Evolutionary conservation across 2,113 vertebrate genomes (phyloP).

Genomic region (Aspidoscelis tigris): DNA sequence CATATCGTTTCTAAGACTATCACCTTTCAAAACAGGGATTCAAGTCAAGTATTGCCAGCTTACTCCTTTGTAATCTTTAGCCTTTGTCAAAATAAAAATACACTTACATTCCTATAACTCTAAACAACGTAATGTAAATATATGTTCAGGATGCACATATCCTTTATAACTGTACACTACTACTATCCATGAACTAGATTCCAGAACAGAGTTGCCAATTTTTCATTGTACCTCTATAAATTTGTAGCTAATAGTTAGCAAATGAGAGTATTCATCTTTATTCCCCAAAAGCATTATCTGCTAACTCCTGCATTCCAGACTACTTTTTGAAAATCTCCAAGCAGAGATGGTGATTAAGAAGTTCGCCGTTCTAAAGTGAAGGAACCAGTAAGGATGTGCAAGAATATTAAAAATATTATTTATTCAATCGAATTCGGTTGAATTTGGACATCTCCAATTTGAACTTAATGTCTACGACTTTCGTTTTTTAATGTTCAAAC

Average conservation of each 20-base stretch:
- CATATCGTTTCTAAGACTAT: constrained; percentile 14
- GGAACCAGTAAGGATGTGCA: too few species aligned
- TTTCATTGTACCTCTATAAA: background rate
- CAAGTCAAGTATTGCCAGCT: background rate
- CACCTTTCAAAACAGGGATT: background rate
- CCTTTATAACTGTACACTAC: background rate
- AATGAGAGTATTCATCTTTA: background rate
- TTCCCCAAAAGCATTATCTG: background rate
- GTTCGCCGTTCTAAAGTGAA: background rate
- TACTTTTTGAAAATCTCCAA: background rate
- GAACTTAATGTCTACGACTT: too few species aligned
- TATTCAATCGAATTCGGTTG: too few species aligned
- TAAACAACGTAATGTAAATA: background rate
- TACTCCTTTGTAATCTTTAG: background rate
- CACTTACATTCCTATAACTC: background rate
- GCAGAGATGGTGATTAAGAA: background rate
- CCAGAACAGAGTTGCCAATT: background rate
- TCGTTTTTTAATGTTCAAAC: too few species aligned
- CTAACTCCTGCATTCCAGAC: background rate
- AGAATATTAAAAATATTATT: too few species aligned
- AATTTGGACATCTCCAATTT: too few species aligned
- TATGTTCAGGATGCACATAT: background rate
- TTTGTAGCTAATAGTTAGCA: background rate
- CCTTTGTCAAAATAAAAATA: background rate
- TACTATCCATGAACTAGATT: too few species aligned